Conservation (phyloP, 1,140 invertebrate genomes). For the Cyclina sinensis region DNA sequence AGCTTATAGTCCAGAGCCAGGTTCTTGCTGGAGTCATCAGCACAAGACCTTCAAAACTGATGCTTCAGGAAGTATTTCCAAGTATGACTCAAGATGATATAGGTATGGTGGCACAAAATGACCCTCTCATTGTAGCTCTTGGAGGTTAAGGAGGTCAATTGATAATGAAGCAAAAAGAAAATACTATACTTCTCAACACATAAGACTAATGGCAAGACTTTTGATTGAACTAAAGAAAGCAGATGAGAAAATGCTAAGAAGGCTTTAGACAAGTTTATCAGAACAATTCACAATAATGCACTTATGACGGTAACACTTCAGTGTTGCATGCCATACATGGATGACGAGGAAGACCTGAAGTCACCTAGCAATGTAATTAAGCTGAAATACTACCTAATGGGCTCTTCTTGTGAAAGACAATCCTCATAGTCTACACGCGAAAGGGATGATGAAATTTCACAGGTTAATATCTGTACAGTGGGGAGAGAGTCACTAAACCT, state of each 20-base stretch:
- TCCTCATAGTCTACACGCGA: background rate
- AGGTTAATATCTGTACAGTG: slow-evolving; percentile 49
- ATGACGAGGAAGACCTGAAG: slow-evolving; percentile 70
- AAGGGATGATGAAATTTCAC: slow-evolving; percentile 38
- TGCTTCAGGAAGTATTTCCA: slow-evolving; percentile 29
- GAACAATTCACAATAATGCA: slow-evolving; percentile 52
- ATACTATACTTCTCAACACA: slow-evolving; percentile 47
- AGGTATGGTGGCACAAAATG: slow-evolving; percentile 1
- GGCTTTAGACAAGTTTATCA: slow-evolving; percentile 41
- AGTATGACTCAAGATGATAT: slow-evolving; percentile 6
- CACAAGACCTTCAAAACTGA: slow-evolving; percentile 9
- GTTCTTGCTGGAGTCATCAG: background rate
- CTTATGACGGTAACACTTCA: slow-evolving; percentile 54
- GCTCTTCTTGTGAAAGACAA: slow-evolving; percentile 8
- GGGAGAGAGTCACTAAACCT: slow-evolving; percentile 46
- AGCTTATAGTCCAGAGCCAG: background rate
- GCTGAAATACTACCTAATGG: slow-evolving; percentile 65
- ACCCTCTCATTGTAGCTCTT: slow-evolving; percentile 44
- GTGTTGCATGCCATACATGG: slow-evolving; percentile 32
- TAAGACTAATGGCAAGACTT: slow-evolving; percentile 52
- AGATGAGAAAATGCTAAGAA: background rate
- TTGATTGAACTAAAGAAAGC: slow-evolving; percentile 24
- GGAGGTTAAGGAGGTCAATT: slow-evolving; percentile 46
- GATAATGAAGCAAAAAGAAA: slow-evolving; percentile 50
- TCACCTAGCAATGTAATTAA: slow-evolving; percentile 69